These are phyloP conservation scores for Menidia menidia DNA, from an alignment of 2,797 vertebrate genomes.

Conservation along the genomic window DNA sequence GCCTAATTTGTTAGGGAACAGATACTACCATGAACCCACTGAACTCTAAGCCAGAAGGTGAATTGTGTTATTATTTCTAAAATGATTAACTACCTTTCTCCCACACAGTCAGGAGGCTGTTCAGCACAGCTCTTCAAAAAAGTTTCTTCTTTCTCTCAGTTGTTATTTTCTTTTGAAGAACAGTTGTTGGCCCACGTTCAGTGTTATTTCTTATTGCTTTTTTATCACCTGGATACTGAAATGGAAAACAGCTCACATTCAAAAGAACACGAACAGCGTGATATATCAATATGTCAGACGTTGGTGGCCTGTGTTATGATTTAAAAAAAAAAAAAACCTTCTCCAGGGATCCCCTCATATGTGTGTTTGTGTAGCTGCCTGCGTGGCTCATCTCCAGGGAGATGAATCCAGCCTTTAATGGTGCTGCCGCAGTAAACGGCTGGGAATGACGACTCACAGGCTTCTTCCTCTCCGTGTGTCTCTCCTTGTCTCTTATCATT, in stretches of 20 bases:
- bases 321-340: slow-evolving; percentile 25
- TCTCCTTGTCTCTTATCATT: slow-evolving; percentile 35
- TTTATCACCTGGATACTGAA: slow-evolving; percentile 18
- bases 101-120: slow-evolving; percentile 8
- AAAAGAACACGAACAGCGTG: slow-evolving; percentile 31
- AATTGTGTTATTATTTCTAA: slow-evolving; percentile 8
- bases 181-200: not conserved
- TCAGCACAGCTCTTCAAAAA: not conserved
- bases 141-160: not conserved
- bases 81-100: not conserved
- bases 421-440: slow-evolving; percentile 56
- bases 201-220: slow-evolving; percentile 5
- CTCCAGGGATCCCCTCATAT: slow-evolving; percentile 26
- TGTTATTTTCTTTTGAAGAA: not conserved
- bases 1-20: not conserved
- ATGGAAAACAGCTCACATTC: not conserved
- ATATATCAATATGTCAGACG: slow-evolving; percentile 59
- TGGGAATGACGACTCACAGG: slow-evolving; percentile 58
- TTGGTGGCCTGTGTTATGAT: slow-evolving; percentile 44
- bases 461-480: slow-evolving; percentile 24
- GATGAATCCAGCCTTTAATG: slow-evolving; percentile 59
- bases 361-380: slow-evolving; percentile 12
- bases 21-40: not conserved
- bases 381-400: slow-evolving; percentile 53
- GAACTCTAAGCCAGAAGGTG: not conserved